Base-by-base conservation (phyloP, 2,797 vertebrate genomes). In the Premnoplex brunnescens region DNA sequence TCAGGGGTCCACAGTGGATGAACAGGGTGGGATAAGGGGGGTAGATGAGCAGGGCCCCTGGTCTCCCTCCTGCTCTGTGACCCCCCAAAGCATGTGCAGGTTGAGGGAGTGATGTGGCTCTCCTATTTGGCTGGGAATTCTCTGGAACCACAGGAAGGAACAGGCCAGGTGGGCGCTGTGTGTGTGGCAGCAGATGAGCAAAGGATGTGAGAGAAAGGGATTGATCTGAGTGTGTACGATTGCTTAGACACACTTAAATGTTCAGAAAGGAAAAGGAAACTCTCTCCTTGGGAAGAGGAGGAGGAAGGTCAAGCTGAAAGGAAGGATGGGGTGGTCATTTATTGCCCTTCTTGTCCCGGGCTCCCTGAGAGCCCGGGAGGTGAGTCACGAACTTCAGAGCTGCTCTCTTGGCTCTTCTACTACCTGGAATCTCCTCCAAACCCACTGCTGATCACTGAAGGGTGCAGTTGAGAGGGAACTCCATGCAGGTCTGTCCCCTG, bases 131-230 rank as follows among this genome's bases (percentile, higher is more conserved):
- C 54, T 32, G 54, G 30, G 69, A 75, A 30, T 67, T 62, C 62
- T 78, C 37, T 62, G 84, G 52, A 85, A 73, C 22, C 14, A 41
- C 17, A 1, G 3, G 48, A 75, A 82, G 63, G 30, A 72, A 30
- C 9, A 6, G 10, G 44, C 32, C 32, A 16, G n/a, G 51, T 0
- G 4, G 43, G 56, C 0, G 0, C 66, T 54, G 9, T 0, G 0
- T 9, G 17, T 20, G 22, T 62, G 37, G 41, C 64, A 66, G 74
- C 12, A 56, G 68, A 39, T 14, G 59, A 52, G 32, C 46, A 64
- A 52, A 60, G 63, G 56, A 62, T 34, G 19, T 0, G 1, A 56
- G 44, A 68, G 44, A 77, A 82, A 12, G 30, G 58, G 55, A 32
- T 58, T 52, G 79, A 39, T 17, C 32, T 54, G 63, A 43, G 18